Evolutionary conservation across 2,888 invertebrate species (phyloP), one percentile per base, ranked within the genome.

Genomic region (Agriopis leucophaearia): DNA sequence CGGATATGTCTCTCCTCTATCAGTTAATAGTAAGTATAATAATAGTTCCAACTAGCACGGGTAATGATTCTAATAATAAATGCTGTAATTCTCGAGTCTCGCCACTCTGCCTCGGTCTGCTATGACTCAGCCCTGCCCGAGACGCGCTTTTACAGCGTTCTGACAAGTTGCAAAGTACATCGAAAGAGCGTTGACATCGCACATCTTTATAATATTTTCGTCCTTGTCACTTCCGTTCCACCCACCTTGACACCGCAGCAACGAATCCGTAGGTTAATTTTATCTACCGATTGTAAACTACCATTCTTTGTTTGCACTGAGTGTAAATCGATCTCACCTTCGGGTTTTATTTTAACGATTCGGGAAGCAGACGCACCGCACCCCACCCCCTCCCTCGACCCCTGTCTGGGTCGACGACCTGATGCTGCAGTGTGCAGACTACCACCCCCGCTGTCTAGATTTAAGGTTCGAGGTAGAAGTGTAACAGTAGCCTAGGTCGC

Each of bases 361-460:
- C 76, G 76, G 81, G 80, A 83, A 84, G 76, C 77, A 64, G 67
- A 67, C 67, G 58, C 66, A 66, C 18, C 68, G 72, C 71, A 66
- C 66, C 60, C 58, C 58, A 42, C 48, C 57, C 72, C 27, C 27
- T 27, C 27, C 61, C 69, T 57, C 54, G 67, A 66, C 65, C 12
- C 52, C 75, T 57, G 73, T 68, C 72, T 66, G 70, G 84, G 73
- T 84, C 84, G 74, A 76, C 64, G 84, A 79, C 82, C 84, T 78
- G 83, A 82, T 77, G 81, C 82, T 79, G 83, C 78, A 80, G 79
- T 79, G 63, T 56, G 66, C 66, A 66, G 66, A 66, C 67, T n/a
- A 10, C 67, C 83, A 73, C 72, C 70, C 75, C 74, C 72, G 73
- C 77, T 76, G 82, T 81, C 82, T 80, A 80, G 80, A 80, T 81